phyloP scores from a whole-genome alignment of 2,888 invertebrate genomes.

The Rotaria sp. region DNA sequence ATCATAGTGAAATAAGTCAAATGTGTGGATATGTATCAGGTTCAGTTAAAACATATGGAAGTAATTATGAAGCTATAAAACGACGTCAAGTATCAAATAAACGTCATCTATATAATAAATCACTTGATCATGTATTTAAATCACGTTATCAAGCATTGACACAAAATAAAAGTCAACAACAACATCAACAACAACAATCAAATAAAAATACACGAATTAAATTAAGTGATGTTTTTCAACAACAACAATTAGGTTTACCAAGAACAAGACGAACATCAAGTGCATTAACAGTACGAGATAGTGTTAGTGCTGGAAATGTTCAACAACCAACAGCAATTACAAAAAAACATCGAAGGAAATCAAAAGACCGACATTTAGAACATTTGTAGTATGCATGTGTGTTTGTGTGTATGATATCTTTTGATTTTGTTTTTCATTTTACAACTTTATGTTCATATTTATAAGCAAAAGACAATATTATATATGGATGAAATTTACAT shows the following conservation, averaged over 20 bases:
- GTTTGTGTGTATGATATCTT: background rate
- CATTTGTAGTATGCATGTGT: background rate
- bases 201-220: constrained; percentile 32
- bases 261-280: background rate
- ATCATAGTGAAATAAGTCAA: constrained; percentile 19
- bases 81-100: constrained; percentile 29
- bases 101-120: constrained; percentile 39
- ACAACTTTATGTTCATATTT: background rate
- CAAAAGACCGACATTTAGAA: constrained; percentile 17
- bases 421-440: background rate
- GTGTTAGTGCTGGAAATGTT: background rate
- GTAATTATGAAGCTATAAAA: constrained; percentile 36
- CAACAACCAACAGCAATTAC: background rate
- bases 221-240: constrained; percentile 39
- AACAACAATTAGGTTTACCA: background rate
- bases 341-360: constrained; percentile 19
- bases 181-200: constrained; percentile 29
- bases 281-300: background rate
- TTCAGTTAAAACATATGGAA: constrained; percentile 33
- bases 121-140: constrained; percentile 39
- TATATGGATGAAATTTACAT: background rate
- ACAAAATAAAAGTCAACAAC: constrained; percentile 37
- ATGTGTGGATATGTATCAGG: background rate
- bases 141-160: constrained; percentile 37
- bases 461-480: background rate